Evolutionary conservation across 2,888 invertebrate genomes (phyloP), one percentile per base, ranked within the genome.

Genomic region (Neoscelio sp.): DNA sequence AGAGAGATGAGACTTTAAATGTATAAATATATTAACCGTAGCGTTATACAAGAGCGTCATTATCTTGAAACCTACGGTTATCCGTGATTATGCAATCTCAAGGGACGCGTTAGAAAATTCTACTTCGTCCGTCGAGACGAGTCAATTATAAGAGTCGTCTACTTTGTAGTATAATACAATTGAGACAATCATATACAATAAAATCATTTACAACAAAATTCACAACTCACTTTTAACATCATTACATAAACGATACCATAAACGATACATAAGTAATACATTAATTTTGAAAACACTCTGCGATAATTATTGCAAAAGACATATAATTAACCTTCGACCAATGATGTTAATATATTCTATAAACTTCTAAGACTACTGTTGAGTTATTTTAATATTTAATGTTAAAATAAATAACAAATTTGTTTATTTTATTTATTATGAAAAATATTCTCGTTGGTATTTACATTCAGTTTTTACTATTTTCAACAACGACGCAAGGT

Each of bases 61-160:
- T 76, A 76, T 76, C 62, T 62, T 76, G 60, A 62, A 68, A 68
- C 54, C 48, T 76, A 76, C 68, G 68, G 60, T 76, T 76, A 76
- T 68, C 68, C 71, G 71, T 26, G 65, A 71, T 77, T 70, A 52
- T 71, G 77, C 71, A 77, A 77, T 77, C 58, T 23, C 52, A 60
- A 54, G 65, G 60, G 70, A 71, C 52, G 71, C 75, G 60, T 62
- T 76, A 76, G 62, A 78, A 78, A 73, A 65, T 78, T 60, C 62
- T 73, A 60, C 68, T 73, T 67, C 20, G 60, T 68, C 67, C 56
- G 73, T 68, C 68, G 56, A 74, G 78, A 74, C 78, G 50, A 78
- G 68, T 74, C 68, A 68, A 73, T 78, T 78, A 78, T 46, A 60
- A 58, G 35, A 48, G 56, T 48, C 64, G 73, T 65, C 70, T 64